Conservation (phyloP, 1,140 invertebrate genomes). For the silkworm (Bombyx mori) region ASM3026992v2 NC_085121.1:2114001-2114500, state of each 20-base stretch:
- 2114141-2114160: slow-evolving; percentile 8
- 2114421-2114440: slow-evolving; percentile 25
- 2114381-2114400: slow-evolving; percentile 42
- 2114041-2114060: slow-evolving; percentile 73
- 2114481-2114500: slow-evolving; percentile 76
- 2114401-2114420: slow-evolving; percentile 44
- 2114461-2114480: slow-evolving; percentile 76
- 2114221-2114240: slow-evolving; percentile 53
- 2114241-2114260: slow-evolving; percentile 2
- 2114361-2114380: slow-evolving; percentile 71
- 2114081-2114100: slow-evolving; percentile 77
- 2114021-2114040: slow-evolving; percentile 57
- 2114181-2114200: slow-evolving; percentile 57
- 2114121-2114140: not conserved
- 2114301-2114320: slow-evolving; percentile 62
- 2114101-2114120: not conserved
- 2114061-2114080: slow-evolving; percentile 80
- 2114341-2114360: slow-evolving; percentile 83
- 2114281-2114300: not conserved
- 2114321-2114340: slow-evolving; percentile 76
- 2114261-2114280: not conserved
- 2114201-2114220: slow-evolving; percentile 65
- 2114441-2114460: slow-evolving; percentile 72
- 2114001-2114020: slow-evolving; percentile 43
- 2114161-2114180: slow-evolving; percentile 62